Base-by-base conservation (phyloP, 2,888 invertebrate genomes). In the Leptopilina syphax region DNA sequence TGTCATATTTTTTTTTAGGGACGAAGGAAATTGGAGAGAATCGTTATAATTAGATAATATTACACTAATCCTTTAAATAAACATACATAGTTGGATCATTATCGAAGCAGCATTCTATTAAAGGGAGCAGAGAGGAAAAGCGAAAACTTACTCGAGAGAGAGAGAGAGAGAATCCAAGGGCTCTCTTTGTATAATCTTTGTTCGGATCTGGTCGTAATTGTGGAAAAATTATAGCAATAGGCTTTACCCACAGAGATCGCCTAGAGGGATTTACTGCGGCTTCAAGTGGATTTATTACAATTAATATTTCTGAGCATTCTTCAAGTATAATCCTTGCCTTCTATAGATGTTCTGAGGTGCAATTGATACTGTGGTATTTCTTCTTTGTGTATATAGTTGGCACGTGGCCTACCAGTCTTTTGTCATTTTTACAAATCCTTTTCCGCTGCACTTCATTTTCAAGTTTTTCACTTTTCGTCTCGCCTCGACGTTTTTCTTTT, bases 141-240 rank as follows among this genome's bases (percentile, higher is more conserved):
- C 34, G 41, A 73, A 73, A 73, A 73, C 13, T 57, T 54, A 57
- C 10, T 73, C 18, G 12, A 47, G 47, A 47, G 47, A 47, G 47
- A 47, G 47, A 50, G 12, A 50, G 27, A 57, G 73, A 65, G 13
- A 57, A 12, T 57, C 13, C 57, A 73, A 73, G 73, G 73, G 57
- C 57, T 57, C 34, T 27, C 73, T 73, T 73, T 73, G 54, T 73
- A n/a, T 73, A 73, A 70, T 57, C 73, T 57, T 73, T 57, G 57
- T 73, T 57, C 73, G 73, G 54, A 73, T 73, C 57, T 18, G 57
- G 34, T 34, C 54, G n/a, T 73, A 73, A 73, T 73, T 73, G 73
- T n/a, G 57, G 73, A 73, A 73, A 73, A 73, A 73, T 73, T 73
- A 34, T 54, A 57, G 73, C 73, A 73, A 73, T 73, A 73, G 73